A percentile compares a stretch with the other conserved stretches of the same genome.
phyloP scores from a whole-genome alignment of 2,797 vertebrate species.

The Sphenodon punctatus region DNA sequence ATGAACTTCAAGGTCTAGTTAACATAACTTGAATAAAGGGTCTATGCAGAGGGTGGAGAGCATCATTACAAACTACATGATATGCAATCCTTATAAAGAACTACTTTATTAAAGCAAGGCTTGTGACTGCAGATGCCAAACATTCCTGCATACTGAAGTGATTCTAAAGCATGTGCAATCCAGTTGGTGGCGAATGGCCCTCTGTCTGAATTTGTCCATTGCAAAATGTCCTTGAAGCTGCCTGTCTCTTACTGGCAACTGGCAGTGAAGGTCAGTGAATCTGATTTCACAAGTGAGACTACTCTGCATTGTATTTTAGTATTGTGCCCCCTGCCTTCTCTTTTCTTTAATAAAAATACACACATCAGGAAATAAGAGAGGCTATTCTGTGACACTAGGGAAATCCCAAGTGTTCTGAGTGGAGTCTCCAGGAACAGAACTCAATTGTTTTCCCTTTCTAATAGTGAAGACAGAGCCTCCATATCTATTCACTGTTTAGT shows the following conservation, averaged over 20 bases:
- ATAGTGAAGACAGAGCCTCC: slow-evolving; percentile 6
- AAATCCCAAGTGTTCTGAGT: not conserved
- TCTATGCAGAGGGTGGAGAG: accelerated
- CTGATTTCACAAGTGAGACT: slow-evolving; percentile 63
- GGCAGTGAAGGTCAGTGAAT: slow-evolving; percentile 74
- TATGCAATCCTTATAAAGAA: not conserved
- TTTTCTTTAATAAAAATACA: not conserved
- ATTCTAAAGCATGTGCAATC: slow-evolving; percentile 44
- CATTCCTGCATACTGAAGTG: slow-evolving; percentile 23
- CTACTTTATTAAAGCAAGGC: not conserved
- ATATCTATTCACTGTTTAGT: slow-evolving; percentile 40
- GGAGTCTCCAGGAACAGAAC: slow-evolving; percentile 16
- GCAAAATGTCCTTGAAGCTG: slow-evolving; percentile 64
- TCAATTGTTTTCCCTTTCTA: slow-evolving; percentile 33
- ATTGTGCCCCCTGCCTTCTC: not conserved
- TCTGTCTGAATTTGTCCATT: slow-evolving; percentile 35
- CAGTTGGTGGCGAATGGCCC: slow-evolving; percentile 11
- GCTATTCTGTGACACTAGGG: slow-evolving; percentile 39
- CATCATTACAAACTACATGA: accelerated
- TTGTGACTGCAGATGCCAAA: not conserved
- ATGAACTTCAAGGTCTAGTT: accelerated
- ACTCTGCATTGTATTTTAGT: slow-evolving; percentile 11
- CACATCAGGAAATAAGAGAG: slow-evolving; percentile 21
- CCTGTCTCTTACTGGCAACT: slow-evolving; percentile 43
- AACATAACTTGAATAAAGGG: not conserved